A percentile compares a stretch with the other conserved stretches of the same genome.
These are phyloP conservation scores for Enhydra lutris DNA, from an alignment of 2,113 vertebrate genomes.

Conservation along the genomic window DNA sequence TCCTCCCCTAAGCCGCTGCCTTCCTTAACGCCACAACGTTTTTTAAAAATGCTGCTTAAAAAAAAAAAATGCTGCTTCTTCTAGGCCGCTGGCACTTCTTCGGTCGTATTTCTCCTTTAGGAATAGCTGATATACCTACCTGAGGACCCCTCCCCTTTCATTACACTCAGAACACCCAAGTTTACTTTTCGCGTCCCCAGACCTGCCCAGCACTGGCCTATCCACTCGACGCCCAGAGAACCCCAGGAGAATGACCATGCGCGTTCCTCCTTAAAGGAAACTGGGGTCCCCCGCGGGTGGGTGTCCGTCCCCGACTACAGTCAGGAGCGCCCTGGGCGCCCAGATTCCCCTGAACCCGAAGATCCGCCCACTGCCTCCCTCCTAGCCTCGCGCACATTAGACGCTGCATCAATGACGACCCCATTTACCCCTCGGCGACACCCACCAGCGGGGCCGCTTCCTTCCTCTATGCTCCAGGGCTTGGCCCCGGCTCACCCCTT, in stretches of 20 bases:
- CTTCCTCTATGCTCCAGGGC: neutral
- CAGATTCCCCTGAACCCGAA: neutral
- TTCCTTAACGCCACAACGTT: neutral
- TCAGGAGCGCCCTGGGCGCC: neutral
- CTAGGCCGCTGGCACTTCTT: neutral
- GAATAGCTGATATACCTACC: fast-evolving
- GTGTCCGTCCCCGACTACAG: neutral
- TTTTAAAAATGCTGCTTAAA: neutral
- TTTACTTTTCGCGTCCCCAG: neutral
- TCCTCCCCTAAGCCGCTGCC: neutral
- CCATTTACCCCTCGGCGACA: neutral
- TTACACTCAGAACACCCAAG: neutral
- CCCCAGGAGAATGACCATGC: neutral
- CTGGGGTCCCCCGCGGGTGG: neutral
- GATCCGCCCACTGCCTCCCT: neutral
- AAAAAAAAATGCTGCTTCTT: neutral
- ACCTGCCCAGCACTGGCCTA: neutral
- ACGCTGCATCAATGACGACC: fast-evolving
- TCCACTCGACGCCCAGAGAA: neutral
- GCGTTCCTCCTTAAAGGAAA: neutral
- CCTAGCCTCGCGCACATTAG: neutral
- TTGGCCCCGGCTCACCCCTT: neutral
- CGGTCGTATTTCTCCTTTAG: neutral
- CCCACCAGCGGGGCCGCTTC: neutral
- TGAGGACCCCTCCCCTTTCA: neutral